phyloP scores from a whole-genome alignment of 2,113 vertebrate genomes.

The Antigone vipio region DNA sequence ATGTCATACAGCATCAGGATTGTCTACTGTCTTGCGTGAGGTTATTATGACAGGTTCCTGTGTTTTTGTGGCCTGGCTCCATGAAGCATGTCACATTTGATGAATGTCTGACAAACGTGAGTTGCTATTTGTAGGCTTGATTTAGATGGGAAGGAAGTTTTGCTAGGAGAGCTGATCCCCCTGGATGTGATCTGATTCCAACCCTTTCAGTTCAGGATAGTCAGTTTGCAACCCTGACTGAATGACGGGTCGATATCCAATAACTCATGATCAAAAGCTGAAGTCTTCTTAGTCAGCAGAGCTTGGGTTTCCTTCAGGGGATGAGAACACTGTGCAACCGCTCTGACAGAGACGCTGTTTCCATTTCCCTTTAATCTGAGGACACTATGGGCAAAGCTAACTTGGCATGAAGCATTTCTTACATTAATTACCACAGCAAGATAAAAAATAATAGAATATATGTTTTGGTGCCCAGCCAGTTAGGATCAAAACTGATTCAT shows the following conservation, averaged over 20 bases:
- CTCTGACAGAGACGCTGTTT: constrained; percentile 57
- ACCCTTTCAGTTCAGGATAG: constrained; percentile 58
- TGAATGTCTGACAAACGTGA: constrained; percentile 66
- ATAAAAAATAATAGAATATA: constrained; percentile 54
- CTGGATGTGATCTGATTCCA: constrained; percentile 49
- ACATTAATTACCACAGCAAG: constrained; percentile 68
- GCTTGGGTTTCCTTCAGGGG: constrained; percentile 67
- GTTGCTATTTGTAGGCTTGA: constrained; percentile 64
- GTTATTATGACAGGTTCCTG: constrained; percentile 42
- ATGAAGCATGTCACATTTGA: constrained; percentile 62
- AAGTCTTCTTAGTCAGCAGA: constrained; percentile 74
- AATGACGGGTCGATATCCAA: constrained; percentile 74
- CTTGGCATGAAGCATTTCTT: constrained; percentile 51
- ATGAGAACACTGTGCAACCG: constrained; percentile 37
- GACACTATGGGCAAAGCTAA: constrained; percentile 58
- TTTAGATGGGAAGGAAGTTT: constrained; percentile 59
- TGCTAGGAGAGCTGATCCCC: constrained; percentile 12
- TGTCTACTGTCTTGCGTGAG: background rate
- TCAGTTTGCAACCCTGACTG: constrained; percentile 56
- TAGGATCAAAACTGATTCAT: constrained; percentile 49
- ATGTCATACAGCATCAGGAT: background rate
- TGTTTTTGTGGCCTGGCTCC: constrained; percentile 43
- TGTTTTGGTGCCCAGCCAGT: constrained; percentile 3
- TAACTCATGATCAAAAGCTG: constrained; percentile 74
- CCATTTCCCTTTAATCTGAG: constrained; percentile 70